Conservation (phyloP, 2,888 invertebrate species). For the Noctua janthe region DNA sequence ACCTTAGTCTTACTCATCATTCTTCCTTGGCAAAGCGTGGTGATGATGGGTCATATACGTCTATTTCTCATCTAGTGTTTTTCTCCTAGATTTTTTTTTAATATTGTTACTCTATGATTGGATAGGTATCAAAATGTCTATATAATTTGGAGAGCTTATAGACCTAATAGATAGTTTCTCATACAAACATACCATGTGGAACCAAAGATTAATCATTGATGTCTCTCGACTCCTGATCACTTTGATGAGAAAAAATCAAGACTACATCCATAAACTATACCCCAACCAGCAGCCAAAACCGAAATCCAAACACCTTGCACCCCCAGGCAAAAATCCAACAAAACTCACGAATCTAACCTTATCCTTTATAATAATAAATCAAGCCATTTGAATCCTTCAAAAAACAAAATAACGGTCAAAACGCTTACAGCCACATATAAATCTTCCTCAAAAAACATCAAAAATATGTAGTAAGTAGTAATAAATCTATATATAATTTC, state of each 20-base stretch:
- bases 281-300: conserved; percentile 48
- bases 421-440: conserved; percentile 85
- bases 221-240: background rate
- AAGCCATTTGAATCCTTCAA: conserved; percentile 63
- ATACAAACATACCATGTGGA: background rate
- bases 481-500: conserved; percentile 88
- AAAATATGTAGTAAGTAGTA: conserved; percentile 83
- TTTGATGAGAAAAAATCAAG: background rate
- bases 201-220: background rate
- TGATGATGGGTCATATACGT: background rate
- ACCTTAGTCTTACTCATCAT: background rate
- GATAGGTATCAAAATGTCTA: background rate
- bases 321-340: conserved; percentile 56
- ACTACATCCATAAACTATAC: conserved; percentile 31
- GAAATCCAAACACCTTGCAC: conserved; percentile 58
- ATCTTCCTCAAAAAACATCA: conserved; percentile 85
- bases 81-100: background rate
- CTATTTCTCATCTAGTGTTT: background rate
- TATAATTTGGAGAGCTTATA: no score
- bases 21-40: background rate
- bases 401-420: conserved; percentile 67
- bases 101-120: background rate
- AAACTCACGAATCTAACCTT: conserved; percentile 55
- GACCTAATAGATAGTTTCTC: no score
- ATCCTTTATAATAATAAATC: conserved; percentile 68